These are phyloP conservation scores for Grammomys surdaster DNA, from an alignment of 2,113 vertebrate species.

Conservation along the genomic window DNA sequence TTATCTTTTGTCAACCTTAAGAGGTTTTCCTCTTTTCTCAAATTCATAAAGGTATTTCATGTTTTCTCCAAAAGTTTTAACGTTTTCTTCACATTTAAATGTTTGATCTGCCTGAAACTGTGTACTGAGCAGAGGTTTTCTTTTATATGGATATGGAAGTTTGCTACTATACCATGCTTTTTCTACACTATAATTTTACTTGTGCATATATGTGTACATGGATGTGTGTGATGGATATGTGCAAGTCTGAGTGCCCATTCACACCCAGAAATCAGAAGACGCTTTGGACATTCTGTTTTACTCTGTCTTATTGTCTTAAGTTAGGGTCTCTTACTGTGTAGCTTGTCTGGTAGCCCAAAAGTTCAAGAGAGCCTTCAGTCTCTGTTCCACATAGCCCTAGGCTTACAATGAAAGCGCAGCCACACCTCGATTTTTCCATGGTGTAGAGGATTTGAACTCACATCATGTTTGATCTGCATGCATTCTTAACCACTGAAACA, in stretches of 20 bases:
- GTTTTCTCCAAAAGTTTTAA: constrained; percentile 50
- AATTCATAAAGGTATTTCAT: constrained; percentile 42
- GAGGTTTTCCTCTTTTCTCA: background rate
- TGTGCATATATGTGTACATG: background rate
- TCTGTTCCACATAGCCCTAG: background rate
- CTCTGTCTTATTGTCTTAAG: background rate
- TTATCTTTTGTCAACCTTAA: constrained; percentile 2
- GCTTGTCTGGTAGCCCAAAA: background rate
- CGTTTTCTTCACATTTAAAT: background rate
- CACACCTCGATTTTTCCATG: background rate
- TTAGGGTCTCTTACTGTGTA: background rate
- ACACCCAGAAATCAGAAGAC: background rate
- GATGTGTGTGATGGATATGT: background rate
- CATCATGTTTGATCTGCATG: background rate
- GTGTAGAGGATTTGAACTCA: background rate
- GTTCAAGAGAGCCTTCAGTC: background rate
- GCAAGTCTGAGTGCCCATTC: background rate
- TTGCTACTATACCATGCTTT: background rate
- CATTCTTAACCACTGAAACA: background rate
- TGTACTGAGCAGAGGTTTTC: background rate
- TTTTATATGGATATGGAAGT: background rate
- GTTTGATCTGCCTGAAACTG: background rate
- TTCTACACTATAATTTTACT: background rate
- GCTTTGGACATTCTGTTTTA: background rate
- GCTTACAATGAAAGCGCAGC: background rate